Percentiles rank a stretch among this genome's conserved stretches.
Evolutionary conservation across 2,888 invertebrate genomes (phyloP).

Genomic region (Octodonta nipae): DNA sequence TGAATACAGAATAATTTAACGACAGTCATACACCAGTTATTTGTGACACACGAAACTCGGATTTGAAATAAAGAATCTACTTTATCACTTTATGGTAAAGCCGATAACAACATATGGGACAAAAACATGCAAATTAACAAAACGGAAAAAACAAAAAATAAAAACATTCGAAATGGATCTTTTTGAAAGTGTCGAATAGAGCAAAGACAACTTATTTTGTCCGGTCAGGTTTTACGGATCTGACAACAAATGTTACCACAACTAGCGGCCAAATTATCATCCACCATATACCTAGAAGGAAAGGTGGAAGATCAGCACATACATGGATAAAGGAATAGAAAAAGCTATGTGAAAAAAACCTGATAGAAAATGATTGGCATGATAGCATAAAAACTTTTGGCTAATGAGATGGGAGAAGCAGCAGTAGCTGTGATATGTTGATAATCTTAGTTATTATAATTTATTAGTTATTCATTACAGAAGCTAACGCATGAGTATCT

Average conservation of each 20-base stretch:
- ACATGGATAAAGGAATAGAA: background rate
- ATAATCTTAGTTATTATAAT: no score
- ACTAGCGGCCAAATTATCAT: background rate
- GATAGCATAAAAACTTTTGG: no score
- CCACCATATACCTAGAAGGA: no score
- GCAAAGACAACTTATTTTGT: background rate
- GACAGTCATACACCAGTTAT: no score
- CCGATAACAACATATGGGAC: constrained; percentile 1
- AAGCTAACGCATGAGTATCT: no score
- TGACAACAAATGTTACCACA: no score
- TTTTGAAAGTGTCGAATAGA: background rate
- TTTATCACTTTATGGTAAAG: background rate
- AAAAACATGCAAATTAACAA: no score
- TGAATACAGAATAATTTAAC: background rate
- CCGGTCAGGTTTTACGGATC: no score
- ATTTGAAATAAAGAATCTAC: background rate
- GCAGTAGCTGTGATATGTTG: no score
- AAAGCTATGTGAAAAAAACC: background rate
- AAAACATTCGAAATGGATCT: background rate
- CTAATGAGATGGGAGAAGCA: no score
- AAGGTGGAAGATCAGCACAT: background rate
- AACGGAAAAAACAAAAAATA: background rate
- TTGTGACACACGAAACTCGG: background rate
- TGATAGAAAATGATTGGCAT: background rate
- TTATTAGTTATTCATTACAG: no score